Evolutionary conservation across 2,113 vertebrate genomes (phyloP), one percentile per base, ranked within the genome.

Genomic region (Hymenochirus boettgeri): DNA sequence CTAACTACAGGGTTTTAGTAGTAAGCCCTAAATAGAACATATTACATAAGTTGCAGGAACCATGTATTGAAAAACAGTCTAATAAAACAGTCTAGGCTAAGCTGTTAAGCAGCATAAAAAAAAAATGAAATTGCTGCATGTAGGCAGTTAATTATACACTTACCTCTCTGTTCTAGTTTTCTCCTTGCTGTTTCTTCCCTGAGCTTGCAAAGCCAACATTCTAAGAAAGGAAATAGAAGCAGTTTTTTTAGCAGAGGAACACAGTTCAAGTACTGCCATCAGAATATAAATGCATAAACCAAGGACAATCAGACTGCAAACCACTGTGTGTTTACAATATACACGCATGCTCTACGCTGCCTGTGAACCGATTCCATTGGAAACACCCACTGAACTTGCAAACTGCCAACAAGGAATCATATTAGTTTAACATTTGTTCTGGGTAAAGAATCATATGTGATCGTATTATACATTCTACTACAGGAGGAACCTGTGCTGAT

Each of bases 181-280:
- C 69, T 84, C 83, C 78, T 83, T 83, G 77, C 67, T 86, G 75
- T 77, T 85, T 83, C 83, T 86, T 85, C 85, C 84, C 82, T 82
- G 84, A 85, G 79, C 74, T 82, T 74, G 77, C 83, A 72, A 77
- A 81, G 82, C 57, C 87, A 90, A 86, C 88, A 90, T 90, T 84
- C 87, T 90, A 74, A 65, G 60, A 42, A 79, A 65, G 50, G 2
- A 83, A 74, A 79, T 52, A 65, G 7, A 80, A 1, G 66, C 63
- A 71, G 46, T 31, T 42, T 70, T 78, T n/a, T 27, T 66, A 50
- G 55, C 9, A 39, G 22, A 39, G 17, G 17, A 29, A 29, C 48
- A 19, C 25, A 21, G 52, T 52, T 31, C n/a, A n/a, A n/a, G n/a
- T n/a, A n/a, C n/a, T n/a, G 37, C 35, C 37, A 56, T 46, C 37